Percentiles rank a stretch among this genome's conserved stretches.
These are phyloP conservation scores for Platycheirus albimanus DNA, from an alignment of 2,888 invertebrate genomes.

Conservation along the genomic window DNA sequence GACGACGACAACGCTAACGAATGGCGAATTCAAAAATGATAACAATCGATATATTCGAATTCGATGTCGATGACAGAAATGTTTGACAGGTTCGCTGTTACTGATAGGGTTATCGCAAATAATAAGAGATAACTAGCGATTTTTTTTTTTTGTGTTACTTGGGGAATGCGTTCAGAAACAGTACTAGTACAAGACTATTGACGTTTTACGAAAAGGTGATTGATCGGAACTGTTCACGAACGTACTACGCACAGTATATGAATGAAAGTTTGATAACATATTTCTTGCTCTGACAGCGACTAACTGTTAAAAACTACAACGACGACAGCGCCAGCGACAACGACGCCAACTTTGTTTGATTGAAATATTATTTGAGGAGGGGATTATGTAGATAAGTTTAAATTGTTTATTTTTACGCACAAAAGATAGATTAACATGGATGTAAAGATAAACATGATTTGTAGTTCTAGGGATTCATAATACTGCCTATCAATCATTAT, in stretches of 20 bases:
- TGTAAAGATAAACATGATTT: neutral
- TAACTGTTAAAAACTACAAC: constrained; percentile 3
- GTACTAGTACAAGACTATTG: neutral
- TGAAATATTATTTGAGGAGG: neutral
- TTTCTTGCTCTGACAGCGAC: neutral
- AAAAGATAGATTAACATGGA: neutral
- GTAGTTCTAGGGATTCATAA: constrained; percentile 13
- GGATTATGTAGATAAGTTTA: neutral
- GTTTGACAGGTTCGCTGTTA: constrained; percentile 36
- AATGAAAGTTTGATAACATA: constrained; percentile 31
- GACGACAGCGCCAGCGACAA: neutral
- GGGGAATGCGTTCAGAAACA: neutral
- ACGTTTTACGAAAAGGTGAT: constrained; percentile 6
- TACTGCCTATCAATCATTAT: constrained; percentile 4
- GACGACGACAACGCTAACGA: neutral
- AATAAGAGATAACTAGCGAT: constrained; percentile 13
- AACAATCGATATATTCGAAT: constrained; percentile 50
- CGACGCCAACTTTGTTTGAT: neutral
- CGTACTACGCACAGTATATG: constrained; percentile 21
- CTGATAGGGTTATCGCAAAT: constrained; percentile 51
- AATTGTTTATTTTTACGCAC: constrained; percentile 20
- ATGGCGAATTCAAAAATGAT: constrained; percentile 31
- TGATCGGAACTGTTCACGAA: constrained; percentile 15
- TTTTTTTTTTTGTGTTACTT: constrained; percentile 1
- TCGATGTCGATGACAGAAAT: constrained; percentile 37